phyloP scores from a whole-genome alignment of 1,140 invertebrate genomes.

The Euura lappo region DNA sequence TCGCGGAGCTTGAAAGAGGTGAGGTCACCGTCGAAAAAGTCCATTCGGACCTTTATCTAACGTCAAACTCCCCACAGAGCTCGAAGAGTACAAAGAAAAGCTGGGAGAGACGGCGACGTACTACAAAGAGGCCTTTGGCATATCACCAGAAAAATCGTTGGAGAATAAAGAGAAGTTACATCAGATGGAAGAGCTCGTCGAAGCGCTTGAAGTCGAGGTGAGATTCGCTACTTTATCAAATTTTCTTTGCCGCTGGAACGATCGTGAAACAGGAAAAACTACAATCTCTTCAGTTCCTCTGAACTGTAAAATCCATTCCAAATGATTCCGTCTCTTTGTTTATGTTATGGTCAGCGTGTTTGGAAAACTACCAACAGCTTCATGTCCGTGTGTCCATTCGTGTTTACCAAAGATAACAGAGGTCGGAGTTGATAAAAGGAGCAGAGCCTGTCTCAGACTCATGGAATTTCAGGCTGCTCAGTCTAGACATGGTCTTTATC shows the following conservation, averaged over 20 bases:
- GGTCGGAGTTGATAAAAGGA: constrained; percentile 20
- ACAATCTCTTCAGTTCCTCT: not conserved
- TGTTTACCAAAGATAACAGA: constrained; percentile 22
- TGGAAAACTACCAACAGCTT: no score
- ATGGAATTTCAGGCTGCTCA: not conserved
- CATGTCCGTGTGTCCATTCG: not conserved
- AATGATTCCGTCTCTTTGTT: no score
- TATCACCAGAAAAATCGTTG: constrained; percentile 48
- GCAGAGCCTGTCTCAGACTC: not conserved
- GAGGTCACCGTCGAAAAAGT: not conserved
- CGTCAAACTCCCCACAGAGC: constrained; percentile 34
- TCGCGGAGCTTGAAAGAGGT: constrained; percentile 48
- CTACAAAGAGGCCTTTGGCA: constrained; percentile 51
- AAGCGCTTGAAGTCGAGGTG: constrained; percentile 54
- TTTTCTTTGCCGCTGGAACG: no score
- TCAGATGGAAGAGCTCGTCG: constrained; percentile 52
- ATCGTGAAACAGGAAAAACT: constrained; percentile 8
- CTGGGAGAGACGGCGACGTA: constrained; percentile 38
- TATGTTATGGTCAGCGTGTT: no score
- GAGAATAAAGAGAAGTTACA: constrained; percentile 52
- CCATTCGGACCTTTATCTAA: not conserved
- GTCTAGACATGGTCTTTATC: not conserved
- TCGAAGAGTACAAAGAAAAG: constrained; percentile 46
- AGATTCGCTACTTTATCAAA: constrained; percentile 4
- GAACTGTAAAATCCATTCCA: no score